Base-by-base conservation (phyloP, 2,113 vertebrate species). In the Vicugna pacos region DNA sequence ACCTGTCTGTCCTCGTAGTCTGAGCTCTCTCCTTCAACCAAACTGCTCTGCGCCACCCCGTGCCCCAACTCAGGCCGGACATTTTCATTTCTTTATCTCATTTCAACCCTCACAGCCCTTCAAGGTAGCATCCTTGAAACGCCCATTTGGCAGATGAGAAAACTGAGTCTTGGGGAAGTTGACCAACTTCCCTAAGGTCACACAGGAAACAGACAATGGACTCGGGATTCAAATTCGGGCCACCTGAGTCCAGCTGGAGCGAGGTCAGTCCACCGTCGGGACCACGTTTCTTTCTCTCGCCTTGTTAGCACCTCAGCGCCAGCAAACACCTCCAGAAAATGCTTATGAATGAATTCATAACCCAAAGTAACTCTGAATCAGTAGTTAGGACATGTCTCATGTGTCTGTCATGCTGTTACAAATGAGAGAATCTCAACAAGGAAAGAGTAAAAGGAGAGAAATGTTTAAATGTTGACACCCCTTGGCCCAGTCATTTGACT, bases 31-130 rank as follows among this genome's bases (percentile, higher is more conserved):
- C 24, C 0, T 13, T 19, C 24, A 15, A 0, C 80, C 14, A 28
- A 3, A 1, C 20, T 1, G 11, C 24, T 14, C 7, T 3, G 35
- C 3, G 3, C 3, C 20, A 2, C 11, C n/a, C 19, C 0, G 38
- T 2, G 0, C 12, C 46, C 1, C 12, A 54, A 4, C 11, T 16
- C 0, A 0, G 6, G 4, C 7, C 17, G 35, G 24, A 8, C 20
- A 2, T 4, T 69, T 56, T 19, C 12, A 1, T 3, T 58, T 20
- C 26, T 3, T 5, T 26, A 2, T 38, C 32, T 42, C 6, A 1
- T 42, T 65, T 4, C 10, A 12, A 22, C 32, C 50, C 5, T 17
- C 20, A 19, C 13, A 19, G 32, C 69, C 26, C 15, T 58, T 7
- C 13, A 35, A 79, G 28, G 56, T 16, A 11, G 24, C 12, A 22